Conservation (phyloP, 2,113 vertebrate genomes). For the Tenebrosternarchus preto region DNA sequence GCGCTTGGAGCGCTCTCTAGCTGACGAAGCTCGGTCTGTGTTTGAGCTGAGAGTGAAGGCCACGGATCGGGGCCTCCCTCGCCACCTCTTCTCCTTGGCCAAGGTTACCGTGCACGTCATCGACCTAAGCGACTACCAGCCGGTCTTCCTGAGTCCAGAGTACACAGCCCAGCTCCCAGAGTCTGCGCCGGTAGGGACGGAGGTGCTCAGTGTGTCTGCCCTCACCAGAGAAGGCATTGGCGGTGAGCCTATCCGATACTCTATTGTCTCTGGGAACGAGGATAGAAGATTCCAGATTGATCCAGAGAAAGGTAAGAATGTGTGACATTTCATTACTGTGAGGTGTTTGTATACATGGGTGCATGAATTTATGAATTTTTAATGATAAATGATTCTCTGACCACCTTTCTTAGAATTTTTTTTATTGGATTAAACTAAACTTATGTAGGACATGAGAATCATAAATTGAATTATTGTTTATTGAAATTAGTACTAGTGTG, state of each 20-base stretch:
- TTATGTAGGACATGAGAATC: no score
- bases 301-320: constrained; percentile 78
- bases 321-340: background rate
- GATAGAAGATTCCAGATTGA: constrained; percentile 82
- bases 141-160: constrained; percentile 84
- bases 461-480: no score
- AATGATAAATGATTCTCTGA: background rate
- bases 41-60: constrained; percentile 89
- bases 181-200: constrained; percentile 74
- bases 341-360: background rate
- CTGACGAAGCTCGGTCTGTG: constrained; percentile 66
- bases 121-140: constrained; percentile 87
- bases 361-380: background rate
- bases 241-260: constrained; percentile 76
- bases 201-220: constrained; percentile 81
- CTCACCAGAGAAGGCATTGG: constrained; percentile 75
- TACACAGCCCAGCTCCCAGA: constrained; percentile 81
- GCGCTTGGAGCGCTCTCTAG: constrained; percentile 85
- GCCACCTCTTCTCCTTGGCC: constrained; percentile 79
- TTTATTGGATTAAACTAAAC: background rate
- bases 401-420: background rate
- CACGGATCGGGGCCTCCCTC: constrained; percentile 82
- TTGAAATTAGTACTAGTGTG: background rate
- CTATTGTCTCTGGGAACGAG: constrained; percentile 85
- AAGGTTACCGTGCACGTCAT: constrained; percentile 85